Percentiles rank a stretch among this genome's conserved stretches.
Conservation (phyloP, 2,113 vertebrate species). For the Podiceps cristatus region DNA sequence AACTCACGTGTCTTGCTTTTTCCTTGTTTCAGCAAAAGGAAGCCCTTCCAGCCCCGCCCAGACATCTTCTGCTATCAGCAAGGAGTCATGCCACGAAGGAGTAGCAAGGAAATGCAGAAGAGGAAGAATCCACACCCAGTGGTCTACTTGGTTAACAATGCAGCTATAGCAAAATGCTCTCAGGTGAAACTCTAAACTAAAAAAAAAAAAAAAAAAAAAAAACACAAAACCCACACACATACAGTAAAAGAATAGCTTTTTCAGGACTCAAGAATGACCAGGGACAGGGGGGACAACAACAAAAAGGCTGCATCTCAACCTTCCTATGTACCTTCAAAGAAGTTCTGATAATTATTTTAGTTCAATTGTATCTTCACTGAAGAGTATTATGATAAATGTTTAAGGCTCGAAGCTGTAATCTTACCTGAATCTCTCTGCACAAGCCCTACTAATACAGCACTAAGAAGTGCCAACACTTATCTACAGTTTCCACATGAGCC, state of each 20-base stretch:
- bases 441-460: neutral
- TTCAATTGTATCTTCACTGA: neutral
- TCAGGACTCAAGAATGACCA: neutral
- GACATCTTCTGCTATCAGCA: neutral
- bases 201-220: neutral
- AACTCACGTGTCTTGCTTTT: neutral
- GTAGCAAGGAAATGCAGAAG: slow-evolving; percentile 55
- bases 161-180: slow-evolving; percentile 25
- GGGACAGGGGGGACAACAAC: too few species aligned
- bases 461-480: neutral
- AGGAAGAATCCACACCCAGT: slow-evolving; percentile 73
- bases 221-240: neutral
- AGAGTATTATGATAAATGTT: neutral
- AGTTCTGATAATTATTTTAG: neutral
- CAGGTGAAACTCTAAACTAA: neutral
- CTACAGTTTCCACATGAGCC: fast-evolving
- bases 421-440: neutral
- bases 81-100: neutral
- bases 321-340: neutral
- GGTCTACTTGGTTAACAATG: fast-evolving
- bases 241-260: neutral
- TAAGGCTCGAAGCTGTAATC: neutral
- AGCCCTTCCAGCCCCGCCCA: slow-evolving; percentile 85
- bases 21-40: slow-evolving; percentile 19
- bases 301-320: neutral